phyloP scores from a whole-genome alignment of 2,888 invertebrate genomes.

The Volucella inanis region DNA sequence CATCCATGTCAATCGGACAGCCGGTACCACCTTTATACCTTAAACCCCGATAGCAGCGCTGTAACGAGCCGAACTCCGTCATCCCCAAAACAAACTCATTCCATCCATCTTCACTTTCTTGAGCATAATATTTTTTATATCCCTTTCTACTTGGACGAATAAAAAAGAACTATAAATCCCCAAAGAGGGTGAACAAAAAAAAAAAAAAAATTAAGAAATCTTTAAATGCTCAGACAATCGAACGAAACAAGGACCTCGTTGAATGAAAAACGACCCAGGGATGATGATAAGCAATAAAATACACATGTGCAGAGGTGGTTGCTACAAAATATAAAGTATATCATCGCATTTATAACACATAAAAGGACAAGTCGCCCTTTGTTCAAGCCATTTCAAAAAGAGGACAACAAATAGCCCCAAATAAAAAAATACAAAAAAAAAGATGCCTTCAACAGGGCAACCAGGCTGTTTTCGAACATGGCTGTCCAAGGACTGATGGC shows the following conservation, averaged over 20 bases:
- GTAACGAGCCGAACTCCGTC: slow-evolving; percentile 39
- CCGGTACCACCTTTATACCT: slow-evolving; percentile 25
- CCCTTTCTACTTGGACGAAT: too few species aligned
- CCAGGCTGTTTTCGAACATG: not conserved
- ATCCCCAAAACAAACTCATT: too few species aligned
- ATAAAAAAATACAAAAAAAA: slow-evolving; percentile 29
- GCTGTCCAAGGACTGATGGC: slow-evolving; percentile 7
- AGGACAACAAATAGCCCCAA: slow-evolving; percentile 47
- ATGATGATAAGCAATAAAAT: slow-evolving; percentile 74
- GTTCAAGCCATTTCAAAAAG: slow-evolving; percentile 28
- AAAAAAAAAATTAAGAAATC: slow-evolving; percentile 45
- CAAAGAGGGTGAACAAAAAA: slow-evolving; percentile 10
- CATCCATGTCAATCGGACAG: slow-evolving; percentile 42
- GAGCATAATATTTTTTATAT: too few species aligned
- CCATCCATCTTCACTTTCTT: too few species aligned
- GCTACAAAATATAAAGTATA: slow-evolving; percentile 74
- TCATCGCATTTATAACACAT: slow-evolving; percentile 74
- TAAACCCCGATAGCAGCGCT: slow-evolving; percentile 29
- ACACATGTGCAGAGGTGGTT: slow-evolving; percentile 72
- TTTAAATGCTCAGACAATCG: slow-evolving; percentile 72
- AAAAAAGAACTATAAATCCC: slow-evolving; percentile 57
- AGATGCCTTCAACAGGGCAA: slow-evolving; percentile 21
- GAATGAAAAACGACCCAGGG: slow-evolving; percentile 70
- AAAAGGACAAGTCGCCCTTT: slow-evolving; percentile 62
- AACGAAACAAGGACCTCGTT: slow-evolving; percentile 62